Evolutionary conservation across 2,888 invertebrate species (phyloP).

Genomic region (Pharmacophagus antenor): DNA sequence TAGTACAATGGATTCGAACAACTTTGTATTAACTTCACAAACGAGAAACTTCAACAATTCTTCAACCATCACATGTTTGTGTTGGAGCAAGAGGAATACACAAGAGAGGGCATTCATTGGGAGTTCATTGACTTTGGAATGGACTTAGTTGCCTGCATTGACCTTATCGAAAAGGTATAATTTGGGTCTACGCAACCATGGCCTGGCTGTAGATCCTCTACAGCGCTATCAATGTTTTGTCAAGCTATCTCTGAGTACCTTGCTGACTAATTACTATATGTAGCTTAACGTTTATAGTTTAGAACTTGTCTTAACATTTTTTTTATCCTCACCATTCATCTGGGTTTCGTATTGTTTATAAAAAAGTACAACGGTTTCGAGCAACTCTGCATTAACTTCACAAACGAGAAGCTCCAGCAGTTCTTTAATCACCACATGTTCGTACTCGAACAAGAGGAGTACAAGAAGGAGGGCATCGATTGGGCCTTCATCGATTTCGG

Average conservation of each 20-base stretch:
- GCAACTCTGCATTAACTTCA: slow-evolving; percentile 99
- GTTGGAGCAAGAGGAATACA: slow-evolving; percentile 99
- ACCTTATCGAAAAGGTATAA: slow-evolving; percentile 97
- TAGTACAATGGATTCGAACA: slow-evolving; percentile 99
- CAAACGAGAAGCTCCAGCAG: slow-evolving; percentile 98
- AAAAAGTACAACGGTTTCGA: slow-evolving; percentile 97
- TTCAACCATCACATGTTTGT: slow-evolving; percentile 99
- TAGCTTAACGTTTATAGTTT: slow-evolving; percentile 37
- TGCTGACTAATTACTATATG: slow-evolving; percentile 48
- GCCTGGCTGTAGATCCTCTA: slow-evolving; percentile 43
- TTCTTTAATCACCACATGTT: slow-evolving; percentile 99
- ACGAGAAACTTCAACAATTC: slow-evolving; percentile 99
- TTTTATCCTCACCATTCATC: slow-evolving; percentile 50
- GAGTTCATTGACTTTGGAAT: slow-evolving; percentile 99
- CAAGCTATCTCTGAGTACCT: slow-evolving; percentile 43
- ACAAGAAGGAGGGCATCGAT: slow-evolving; percentile 95
- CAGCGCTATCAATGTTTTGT: slow-evolving; percentile 43
- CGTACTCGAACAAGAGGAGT: slow-evolving; percentile 98
- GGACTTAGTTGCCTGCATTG: slow-evolving; percentile 99
- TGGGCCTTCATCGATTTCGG: slow-evolving; percentile 99
- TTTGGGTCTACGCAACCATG: slow-evolving; percentile 54
- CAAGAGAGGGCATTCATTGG: slow-evolving; percentile 98
- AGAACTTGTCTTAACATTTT: slow-evolving; percentile 49
- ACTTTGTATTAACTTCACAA: slow-evolving; percentile 99
- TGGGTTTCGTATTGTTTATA: slow-evolving; percentile 62